phyloP scores from a whole-genome alignment of 30 jellyfish, hydroid and myxozoan species.

The Aurelia sp. region DNA sequence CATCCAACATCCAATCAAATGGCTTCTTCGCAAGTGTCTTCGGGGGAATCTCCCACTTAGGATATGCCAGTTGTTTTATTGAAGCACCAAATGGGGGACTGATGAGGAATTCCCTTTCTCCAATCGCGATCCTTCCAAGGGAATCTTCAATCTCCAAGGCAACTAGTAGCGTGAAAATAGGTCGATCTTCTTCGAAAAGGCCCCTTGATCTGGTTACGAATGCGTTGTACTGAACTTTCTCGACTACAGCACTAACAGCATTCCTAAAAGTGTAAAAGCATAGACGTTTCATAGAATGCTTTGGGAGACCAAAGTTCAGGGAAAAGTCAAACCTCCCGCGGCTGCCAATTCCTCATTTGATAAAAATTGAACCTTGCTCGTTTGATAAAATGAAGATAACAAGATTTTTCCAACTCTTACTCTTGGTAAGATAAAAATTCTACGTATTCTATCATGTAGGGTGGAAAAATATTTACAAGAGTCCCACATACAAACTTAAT shows the following conservation, averaged over 20 bases:
- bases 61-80: slow-evolving; percentile 34
- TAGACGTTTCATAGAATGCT: too few relatives aligned
- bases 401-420: neutral
- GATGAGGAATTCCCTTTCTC: slow-evolving; percentile 81
- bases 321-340: too few relatives aligned
- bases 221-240: slow-evolving; percentile 60
- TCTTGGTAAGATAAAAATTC: neutral
- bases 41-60: slow-evolving; percentile 64
- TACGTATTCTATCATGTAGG: neutral
- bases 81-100: slow-evolving; percentile 90
- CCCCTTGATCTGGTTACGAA: slow-evolving; percentile 67
- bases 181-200: slow-evolving; percentile 82
- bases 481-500: neutral
- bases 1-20: slow-evolving; percentile 91
- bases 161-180: slow-evolving; percentile 67
- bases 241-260: slow-evolving; percentile 85
- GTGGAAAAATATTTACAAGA: slow-evolving; percentile 1
- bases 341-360: too few relatives aligned
- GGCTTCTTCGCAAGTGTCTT: slow-evolving; percentile 78
- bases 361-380: too few relatives aligned
- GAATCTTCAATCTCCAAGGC: slow-evolving; percentile 88
- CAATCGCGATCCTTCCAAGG: slow-evolving; percentile 57
- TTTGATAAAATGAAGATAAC: too few relatives aligned
- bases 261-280: slow-evolving; percentile 33
- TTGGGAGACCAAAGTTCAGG: too few relatives aligned